Conservation (phyloP, 2,113 vertebrate genomes). For the Cercopithecus mona region DNA sequence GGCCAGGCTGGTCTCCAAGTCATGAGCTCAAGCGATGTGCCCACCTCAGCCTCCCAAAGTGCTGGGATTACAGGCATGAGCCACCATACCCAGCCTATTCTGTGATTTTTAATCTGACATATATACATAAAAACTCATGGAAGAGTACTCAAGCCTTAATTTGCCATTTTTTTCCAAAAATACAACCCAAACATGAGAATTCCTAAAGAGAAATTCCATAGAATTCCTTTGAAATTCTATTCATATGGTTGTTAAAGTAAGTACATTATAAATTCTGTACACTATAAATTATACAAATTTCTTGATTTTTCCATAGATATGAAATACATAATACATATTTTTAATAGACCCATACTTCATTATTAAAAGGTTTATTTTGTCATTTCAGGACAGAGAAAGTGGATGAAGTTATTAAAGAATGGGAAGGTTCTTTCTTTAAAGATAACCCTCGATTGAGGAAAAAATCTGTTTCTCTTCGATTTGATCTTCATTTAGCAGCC, state of each 20-base stretch:
- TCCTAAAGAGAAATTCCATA: not conserved
- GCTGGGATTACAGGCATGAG: too few species aligned
- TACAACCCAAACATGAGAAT: not conserved
- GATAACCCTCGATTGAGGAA: constrained; percentile 97
- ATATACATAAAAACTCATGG: not conserved
- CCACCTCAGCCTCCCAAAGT: too few species aligned
- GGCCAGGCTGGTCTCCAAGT: too few species aligned
- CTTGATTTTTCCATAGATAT: not conserved
- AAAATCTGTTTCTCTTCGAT: constrained; percentile 97
- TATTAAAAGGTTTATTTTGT: constrained; percentile 61
- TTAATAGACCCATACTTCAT: not conserved
- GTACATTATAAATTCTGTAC: not conserved
- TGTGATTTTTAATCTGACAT: constrained; percentile 8
- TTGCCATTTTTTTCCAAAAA: constrained; percentile 48
- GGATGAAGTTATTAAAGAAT: constrained; percentile 96
- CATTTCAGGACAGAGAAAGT: constrained; percentile 95
- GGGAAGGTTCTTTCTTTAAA: constrained; percentile 99
- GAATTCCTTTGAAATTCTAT: not conserved
- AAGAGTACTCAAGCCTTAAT: constrained; percentile 20
- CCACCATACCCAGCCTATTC: too few species aligned
- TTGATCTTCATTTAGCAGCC: constrained; percentile 95
- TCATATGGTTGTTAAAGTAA: not conserved
- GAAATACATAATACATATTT: not conserved
- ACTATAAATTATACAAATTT: not conserved
- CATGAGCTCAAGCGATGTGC: too few species aligned